Conservation (phyloP, 2,888 invertebrate species). For the Antheraea yamamai region DNA sequence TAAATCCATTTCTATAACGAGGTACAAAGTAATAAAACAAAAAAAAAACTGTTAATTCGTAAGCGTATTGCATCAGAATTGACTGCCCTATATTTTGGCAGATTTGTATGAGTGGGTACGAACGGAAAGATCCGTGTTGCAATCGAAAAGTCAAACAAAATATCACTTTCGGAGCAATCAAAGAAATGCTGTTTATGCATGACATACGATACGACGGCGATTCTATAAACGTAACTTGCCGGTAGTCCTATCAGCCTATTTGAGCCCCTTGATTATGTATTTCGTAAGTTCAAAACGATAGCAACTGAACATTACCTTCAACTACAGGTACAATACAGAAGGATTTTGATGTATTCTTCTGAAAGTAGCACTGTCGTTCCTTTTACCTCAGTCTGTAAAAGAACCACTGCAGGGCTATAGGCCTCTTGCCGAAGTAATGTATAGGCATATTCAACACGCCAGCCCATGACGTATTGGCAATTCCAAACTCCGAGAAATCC, state of each 20-base stretch:
- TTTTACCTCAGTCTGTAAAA: too few species aligned
- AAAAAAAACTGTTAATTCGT: conserved; percentile 19
- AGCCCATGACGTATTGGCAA: too few species aligned
- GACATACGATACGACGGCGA: not conserved
- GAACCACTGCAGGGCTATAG: too few species aligned
- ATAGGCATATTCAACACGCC: too few species aligned
- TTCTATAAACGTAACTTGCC: not conserved
- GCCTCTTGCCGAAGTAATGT: too few species aligned
- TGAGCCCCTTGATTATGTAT: not conserved
- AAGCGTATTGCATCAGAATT: conserved; percentile 22
- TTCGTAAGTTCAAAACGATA: not conserved
- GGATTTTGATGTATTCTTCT: too few species aligned
- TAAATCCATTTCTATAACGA: conserved; percentile 19
- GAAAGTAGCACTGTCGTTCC: too few species aligned
- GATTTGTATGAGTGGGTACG: conserved; percentile 9
- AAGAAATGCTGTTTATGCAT: not conserved
- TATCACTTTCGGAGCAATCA: conserved; percentile 16
- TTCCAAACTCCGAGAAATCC: too few species aligned
- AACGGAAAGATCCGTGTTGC: conserved; percentile 20
- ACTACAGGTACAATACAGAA: too few species aligned
- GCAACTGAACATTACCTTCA: too few species aligned
- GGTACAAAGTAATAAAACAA: conserved; percentile 19
- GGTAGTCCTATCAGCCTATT: not conserved
- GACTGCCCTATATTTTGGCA: conserved; percentile 22
- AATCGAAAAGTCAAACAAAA: conserved; percentile 17